Evolutionary conservation across 2,113 vertebrate species (phyloP), one percentile per base, ranked within the genome.

Genomic region (Psophia crepitans): DNA sequence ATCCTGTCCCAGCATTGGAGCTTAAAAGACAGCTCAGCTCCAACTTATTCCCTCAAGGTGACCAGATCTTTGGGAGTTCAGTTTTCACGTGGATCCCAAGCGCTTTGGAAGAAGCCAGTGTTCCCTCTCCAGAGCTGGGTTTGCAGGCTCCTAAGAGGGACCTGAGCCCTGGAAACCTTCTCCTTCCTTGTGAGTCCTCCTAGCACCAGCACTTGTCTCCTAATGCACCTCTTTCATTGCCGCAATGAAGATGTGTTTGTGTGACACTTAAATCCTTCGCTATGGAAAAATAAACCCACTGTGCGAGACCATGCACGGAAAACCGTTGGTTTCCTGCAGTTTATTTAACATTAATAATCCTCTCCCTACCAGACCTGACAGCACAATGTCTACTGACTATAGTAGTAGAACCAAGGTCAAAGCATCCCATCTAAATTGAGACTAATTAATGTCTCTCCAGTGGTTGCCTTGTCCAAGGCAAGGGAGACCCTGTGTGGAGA

Each of bases 401-500:
- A 44, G 65, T 0, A 37, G 89, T 4, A 56, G 63, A 46, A 57
- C 81, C 84, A 32, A 64, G 71, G 84, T 54, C 87, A 48, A 76
- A 71, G 70, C 61, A n/a, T 11, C 0, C 2, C 49, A 27, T 69
- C 22, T 17, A 68, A 80, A 88, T 15, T 39, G 58, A 58, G 22
- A 12, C 49, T 69, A 75, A 84, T 70, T 39, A 44, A 39, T 3
- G 7, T 27, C 69, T 77, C 69, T n/a, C 54, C n/a, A 10, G 49
- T 13, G 37, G 48, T 30, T 70, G 68, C 56, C 44, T 94, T 92
- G 93, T 71, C 93, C 95, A 78, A 80, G 87, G 37, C 6, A 53
- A 96, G 95, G 89, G 95, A 96, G 96, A 96, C 95, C 94, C 96
- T 95, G 95, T 94, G 96, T 96, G 96, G 96, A 96, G 95, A 95